These are phyloP conservation scores for Zaprionus obscuricornis DNA, from an alignment of 2,888 invertebrate species.

Conservation along the genomic window DNA sequence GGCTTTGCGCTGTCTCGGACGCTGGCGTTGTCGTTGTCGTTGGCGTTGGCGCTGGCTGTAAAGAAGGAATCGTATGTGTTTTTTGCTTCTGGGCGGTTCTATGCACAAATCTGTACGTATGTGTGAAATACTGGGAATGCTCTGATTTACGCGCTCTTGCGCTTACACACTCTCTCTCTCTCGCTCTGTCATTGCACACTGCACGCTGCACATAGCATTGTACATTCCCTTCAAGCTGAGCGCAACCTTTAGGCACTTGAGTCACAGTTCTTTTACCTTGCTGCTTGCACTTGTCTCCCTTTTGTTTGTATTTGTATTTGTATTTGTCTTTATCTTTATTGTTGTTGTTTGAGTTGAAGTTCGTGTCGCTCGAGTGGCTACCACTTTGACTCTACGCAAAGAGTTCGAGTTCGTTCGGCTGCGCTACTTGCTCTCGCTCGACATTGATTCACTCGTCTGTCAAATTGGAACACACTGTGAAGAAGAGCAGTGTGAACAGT, in stretches of 20 bases:
- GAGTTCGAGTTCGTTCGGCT: no score
- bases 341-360: conserved; percentile 2
- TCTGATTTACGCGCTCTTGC: no score
- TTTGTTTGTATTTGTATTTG: conserved; percentile 8
- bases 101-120: no score
- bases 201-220: background rate
- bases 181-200: background rate
- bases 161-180: conserved; percentile 9
- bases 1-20: conserved; percentile 17
- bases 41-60: no score
- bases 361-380: conserved; percentile 10
- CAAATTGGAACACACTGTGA: conserved; percentile 47
- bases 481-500: conserved; percentile 24
- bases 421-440: background rate
- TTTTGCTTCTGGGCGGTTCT: conserved; percentile 43
- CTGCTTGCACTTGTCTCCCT: conserved; percentile 65
- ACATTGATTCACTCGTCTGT: conserved; percentile 42
- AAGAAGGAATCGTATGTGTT: conserved; percentile 22
- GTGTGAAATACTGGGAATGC: conserved; percentile 59
- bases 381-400: background rate
- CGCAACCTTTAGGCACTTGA: no score
- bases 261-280: conserved; percentile 26
- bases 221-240: no score
- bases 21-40: no score
- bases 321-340: background rate